phyloP scores from a whole-genome alignment of 2,113 vertebrate genomes.

The Pterophyllum scalare region DNA sequence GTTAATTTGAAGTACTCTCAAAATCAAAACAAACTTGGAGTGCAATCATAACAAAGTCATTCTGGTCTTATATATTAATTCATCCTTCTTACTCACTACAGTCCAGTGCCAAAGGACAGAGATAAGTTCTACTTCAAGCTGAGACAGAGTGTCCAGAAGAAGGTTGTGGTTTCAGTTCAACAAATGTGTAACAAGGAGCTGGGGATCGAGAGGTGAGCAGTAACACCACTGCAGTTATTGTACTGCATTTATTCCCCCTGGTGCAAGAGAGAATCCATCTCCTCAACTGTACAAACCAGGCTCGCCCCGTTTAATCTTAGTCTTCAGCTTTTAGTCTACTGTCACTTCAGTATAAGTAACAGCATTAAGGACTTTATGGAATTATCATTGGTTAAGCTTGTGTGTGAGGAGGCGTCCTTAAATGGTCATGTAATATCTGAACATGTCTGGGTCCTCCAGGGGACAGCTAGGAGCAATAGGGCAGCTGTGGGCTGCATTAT shows the following conservation, averaged over 20 bases:
- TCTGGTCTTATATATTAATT: neutral
- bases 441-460: neutral
- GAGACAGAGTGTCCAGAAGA: slow-evolving; percentile 94
- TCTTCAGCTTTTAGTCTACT: neutral
- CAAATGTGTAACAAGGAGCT: slow-evolving; percentile 95
- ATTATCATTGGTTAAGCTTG: neutral
- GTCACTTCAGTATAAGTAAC: neutral
- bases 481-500: neutral
- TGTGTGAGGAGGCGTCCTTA: neutral
- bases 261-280: neutral
- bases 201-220: slow-evolving; percentile 91
- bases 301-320: neutral
- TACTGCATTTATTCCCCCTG: neutral
- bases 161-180: slow-evolving; percentile 92
- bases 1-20: too few relatives aligned
- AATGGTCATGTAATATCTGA: neutral
- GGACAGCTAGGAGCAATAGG: neutral
- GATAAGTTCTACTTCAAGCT: slow-evolving; percentile 98
- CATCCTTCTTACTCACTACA: slow-evolving; percentile 52
- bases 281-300: neutral
- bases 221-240: neutral
- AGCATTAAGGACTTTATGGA: neutral
- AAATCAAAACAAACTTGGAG: too few relatives aligned
- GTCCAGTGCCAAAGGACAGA: slow-evolving; percentile 96
- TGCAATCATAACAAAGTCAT: too few relatives aligned